phyloP scores from a whole-genome alignment of 2,113 vertebrate genomes.

The Natator depressus region DNA sequence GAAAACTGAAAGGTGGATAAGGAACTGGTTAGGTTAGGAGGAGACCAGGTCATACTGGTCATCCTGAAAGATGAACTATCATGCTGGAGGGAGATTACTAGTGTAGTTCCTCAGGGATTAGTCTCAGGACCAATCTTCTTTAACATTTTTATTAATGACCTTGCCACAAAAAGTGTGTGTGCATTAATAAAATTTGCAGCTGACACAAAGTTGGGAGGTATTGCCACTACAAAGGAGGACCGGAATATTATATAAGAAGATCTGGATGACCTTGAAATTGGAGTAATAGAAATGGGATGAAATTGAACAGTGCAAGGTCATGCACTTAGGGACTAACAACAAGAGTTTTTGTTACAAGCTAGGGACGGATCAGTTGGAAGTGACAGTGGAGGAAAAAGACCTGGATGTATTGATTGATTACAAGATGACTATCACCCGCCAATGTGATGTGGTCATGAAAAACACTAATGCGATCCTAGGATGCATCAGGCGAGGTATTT shows the following conservation, averaged over 20 bases:
- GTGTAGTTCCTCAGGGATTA: too few relatives aligned
- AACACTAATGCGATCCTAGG: neutral
- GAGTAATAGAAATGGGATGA: neutral
- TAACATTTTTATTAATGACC: too few relatives aligned
- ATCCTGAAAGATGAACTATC: too few relatives aligned
- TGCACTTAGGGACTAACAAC: neutral
- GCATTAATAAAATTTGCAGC: neutral
- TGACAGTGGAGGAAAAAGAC: neutral
- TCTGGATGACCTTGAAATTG: neutral
- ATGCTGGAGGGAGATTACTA: too few relatives aligned
- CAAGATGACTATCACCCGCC: neutral
- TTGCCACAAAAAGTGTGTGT: too few relatives aligned
- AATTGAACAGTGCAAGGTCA: neutral
- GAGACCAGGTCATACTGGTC: neutral
- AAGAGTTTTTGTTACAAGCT: neutral
- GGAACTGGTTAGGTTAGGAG: neutral
- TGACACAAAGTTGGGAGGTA: neutral
- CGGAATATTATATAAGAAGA: neutral
- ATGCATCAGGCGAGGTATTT: neutral
- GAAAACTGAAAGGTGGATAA: neutral
- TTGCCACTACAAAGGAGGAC: too few relatives aligned
- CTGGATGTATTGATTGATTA: neutral
- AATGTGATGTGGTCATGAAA: neutral
- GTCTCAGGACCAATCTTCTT: too few relatives aligned
- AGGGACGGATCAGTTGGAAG: neutral